Conservation (phyloP, 2,797 vertebrate genomes). For the Urophycis tenuis region DNA sequence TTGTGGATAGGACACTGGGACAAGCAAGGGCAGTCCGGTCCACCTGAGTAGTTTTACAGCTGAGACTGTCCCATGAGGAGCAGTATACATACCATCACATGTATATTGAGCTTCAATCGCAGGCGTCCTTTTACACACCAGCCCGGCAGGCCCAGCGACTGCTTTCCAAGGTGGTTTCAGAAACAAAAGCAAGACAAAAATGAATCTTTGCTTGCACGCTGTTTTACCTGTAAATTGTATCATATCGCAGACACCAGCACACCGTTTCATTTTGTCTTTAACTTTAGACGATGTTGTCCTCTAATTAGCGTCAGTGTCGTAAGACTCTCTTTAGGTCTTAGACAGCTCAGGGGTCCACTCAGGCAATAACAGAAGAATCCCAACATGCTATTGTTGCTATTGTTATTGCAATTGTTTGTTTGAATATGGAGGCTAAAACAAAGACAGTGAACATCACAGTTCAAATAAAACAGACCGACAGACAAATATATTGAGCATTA, state of each 20-base stretch:
- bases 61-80: neutral
- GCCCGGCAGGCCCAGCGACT: neutral
- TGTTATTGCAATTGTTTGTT: too few relatives aligned
- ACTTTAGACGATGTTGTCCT: neutral
- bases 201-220: neutral
- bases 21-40: neutral
- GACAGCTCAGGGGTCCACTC: too few relatives aligned
- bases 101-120: neutral
- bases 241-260: neutral
- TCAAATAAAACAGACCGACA: neutral
- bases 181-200: neutral
- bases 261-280: neutral
- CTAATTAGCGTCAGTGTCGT: neutral
- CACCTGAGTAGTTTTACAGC: neutral
- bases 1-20: neutral
- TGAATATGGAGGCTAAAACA: neutral
- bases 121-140: neutral
- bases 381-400: too few relatives aligned
- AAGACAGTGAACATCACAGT: neutral
- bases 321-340: neutral
- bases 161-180: neutral
- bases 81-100: neutral
- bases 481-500: neutral
- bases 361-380: too few relatives aligned
- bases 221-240: neutral